Evolutionary conservation across 2,113 vertebrate species (phyloP).

Genomic region (Nothocercus julius): DNA sequence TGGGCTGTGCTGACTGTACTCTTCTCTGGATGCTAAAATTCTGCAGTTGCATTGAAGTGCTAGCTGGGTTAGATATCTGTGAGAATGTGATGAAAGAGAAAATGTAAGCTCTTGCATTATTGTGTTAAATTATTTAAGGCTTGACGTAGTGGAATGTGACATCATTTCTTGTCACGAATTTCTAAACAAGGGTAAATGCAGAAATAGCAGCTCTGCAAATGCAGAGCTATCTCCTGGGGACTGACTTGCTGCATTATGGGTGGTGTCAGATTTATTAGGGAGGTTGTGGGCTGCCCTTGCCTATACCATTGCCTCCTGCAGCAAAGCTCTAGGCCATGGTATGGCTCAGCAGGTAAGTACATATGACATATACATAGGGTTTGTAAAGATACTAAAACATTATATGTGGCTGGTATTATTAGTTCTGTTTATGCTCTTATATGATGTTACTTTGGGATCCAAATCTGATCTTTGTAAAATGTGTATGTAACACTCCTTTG

Average conservation of each 20-base stretch:
- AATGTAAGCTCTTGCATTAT: constrained; percentile 74
- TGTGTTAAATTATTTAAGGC: not conserved
- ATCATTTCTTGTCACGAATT: not conserved
- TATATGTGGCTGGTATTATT: not conserved
- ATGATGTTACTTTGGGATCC: too few species aligned
- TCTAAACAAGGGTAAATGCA: not conserved
- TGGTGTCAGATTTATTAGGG: not conserved
- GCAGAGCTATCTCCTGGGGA: not conserved
- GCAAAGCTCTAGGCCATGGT: not conserved
- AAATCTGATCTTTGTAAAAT: not conserved
- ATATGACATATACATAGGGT: not conserved
- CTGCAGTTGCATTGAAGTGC: constrained; percentile 81
- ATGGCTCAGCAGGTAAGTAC: not conserved
- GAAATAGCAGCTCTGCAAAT: not conserved
- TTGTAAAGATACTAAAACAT: not conserved
- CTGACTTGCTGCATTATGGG: fast-evolving
- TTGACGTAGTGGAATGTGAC: not conserved
- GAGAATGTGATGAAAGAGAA: constrained; percentile 74
- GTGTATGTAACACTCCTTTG: not conserved
- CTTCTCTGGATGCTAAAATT: constrained; percentile 88
- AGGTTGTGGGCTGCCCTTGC: not conserved
- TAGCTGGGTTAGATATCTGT: constrained; percentile 89
- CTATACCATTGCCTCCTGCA: fast-evolving
- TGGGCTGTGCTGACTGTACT: constrained; percentile 87
- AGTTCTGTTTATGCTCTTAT: not conserved